Evolutionary conservation across 2,888 invertebrate genomes (phyloP), one percentile per base, ranked within the genome.

Genomic region (Lithophane socia): DNA sequence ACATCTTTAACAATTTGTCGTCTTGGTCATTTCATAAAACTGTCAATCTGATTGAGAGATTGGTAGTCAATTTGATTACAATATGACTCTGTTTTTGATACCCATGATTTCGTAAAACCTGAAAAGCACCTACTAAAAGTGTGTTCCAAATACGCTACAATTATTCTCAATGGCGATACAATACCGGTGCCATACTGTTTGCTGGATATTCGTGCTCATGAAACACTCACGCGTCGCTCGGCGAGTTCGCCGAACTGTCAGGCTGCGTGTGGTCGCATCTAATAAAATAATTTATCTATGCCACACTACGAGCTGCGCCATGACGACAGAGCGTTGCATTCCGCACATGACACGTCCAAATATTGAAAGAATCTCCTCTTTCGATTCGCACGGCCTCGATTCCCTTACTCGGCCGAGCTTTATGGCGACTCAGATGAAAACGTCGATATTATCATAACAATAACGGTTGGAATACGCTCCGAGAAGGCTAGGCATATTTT

Each of bases 181-280:
- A 21, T 52, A 44, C 29, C 49, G 24, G 9, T 44, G 58, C 44
- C 3, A 42, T 16, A 54, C 54, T 82, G 63, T 58, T 77, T 65
- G 58, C 63, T 77, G 58, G 83, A 64, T 47, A 58, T 68, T 83
- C 77, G 47, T 80, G 69, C 52, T 16, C 79, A 58, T 60, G 63
- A 52, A 70, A 77, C 77, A 77, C 82, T 80, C 82, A 79, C 78
- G 75, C 66, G 68, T 47, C 58, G 85, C 52, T 47, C 29, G 67
- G 68, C 75, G 82, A 79, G 83, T 88, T 90, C 89, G 89, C 84
- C 90, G 89, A 88, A 90, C 87, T 77, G 83, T 71, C 80, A 76
- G 85, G 73, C 74, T 86, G 88, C 86, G 90, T 91, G 89, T 90
- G 90, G 88, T 88, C 88, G 86, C 78, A 69, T 80, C 73, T 78